These are phyloP conservation scores for Xestia c-nigrum DNA, from an alignment of 2,888 invertebrate species.

Conservation along the genomic window DNA sequence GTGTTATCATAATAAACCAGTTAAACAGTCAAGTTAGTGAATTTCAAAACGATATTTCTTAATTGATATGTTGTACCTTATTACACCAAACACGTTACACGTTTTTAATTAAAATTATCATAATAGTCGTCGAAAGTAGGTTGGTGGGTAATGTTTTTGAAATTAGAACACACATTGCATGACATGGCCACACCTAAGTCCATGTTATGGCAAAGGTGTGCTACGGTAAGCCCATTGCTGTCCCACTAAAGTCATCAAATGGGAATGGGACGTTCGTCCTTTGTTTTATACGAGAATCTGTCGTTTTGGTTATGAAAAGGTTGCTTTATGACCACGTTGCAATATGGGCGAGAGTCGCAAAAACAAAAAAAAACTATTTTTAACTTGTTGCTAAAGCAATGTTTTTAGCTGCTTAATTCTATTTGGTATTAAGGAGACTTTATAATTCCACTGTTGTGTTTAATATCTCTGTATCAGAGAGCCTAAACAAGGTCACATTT, in stretches of 20 bases:
- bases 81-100: constrained; percentile 22
- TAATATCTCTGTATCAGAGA: too few relatives aligned
- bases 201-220: constrained; percentile 33
- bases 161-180: constrained; percentile 47
- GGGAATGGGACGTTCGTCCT: constrained; percentile 23
- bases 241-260: constrained; percentile 31
- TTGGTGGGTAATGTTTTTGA: constrained; percentile 11
- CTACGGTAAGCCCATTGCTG: constrained; percentile 27
- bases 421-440: too few relatives aligned
- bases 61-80: constrained; percentile 33
- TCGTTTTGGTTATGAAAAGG: neutral
- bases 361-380: neutral
- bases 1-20: neutral
- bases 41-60: constrained; percentile 44
- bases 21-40: neutral
- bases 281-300: neutral
- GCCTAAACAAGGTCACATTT: neutral
- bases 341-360: too few relatives aligned
- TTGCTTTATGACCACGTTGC: neutral
- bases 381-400: neutral
- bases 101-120: constrained; percentile 35
- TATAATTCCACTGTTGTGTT: too few relatives aligned
- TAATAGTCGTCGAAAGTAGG: neutral
- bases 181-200: constrained; percentile 26
- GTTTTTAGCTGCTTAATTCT: too few relatives aligned